phyloP scores from a whole-genome alignment of 2,888 invertebrate genomes.

The Papilio protenor region DNA sequence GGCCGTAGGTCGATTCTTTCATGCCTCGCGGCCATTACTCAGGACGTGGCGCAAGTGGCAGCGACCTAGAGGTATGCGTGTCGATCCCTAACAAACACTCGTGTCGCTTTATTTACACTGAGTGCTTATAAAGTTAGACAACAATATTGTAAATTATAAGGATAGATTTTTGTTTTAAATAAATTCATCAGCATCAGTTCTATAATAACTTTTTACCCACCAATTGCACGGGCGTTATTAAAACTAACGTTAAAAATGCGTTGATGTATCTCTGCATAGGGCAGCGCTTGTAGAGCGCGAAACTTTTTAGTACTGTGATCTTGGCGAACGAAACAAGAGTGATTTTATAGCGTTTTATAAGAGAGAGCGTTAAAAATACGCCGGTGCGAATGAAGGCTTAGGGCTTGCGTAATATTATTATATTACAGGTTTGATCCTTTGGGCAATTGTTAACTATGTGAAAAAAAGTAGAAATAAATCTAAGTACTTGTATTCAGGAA shows the following conservation, averaged over 20 bases:
- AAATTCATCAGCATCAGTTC: not conserved
- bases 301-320: too few species aligned
- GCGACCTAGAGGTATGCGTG: conserved; percentile 69
- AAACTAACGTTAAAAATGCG: too few species aligned
- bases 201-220: not conserved
- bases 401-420: not conserved
- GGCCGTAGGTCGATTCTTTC: conserved; percentile 47
- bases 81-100: conserved; percentile 55
- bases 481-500: not conserved
- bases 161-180: not conserved
- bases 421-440: not conserved
- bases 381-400: too few species aligned
- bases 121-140: not conserved
- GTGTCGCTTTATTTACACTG: conserved; percentile 34
- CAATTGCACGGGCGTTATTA: too few species aligned
- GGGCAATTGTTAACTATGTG: not conserved
- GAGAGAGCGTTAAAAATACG: too few species aligned
- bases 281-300: too few species aligned
- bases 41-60: conserved; percentile 53
- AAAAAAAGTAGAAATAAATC: not conserved
- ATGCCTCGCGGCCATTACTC: conserved; percentile 75
- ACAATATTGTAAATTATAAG: not conserved
- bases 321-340: too few species aligned
- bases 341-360: too few species aligned
- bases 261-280: too few species aligned